Base-by-base conservation (phyloP, 2,113 vertebrate genomes). In the Asarcornis scutulata region DNA sequence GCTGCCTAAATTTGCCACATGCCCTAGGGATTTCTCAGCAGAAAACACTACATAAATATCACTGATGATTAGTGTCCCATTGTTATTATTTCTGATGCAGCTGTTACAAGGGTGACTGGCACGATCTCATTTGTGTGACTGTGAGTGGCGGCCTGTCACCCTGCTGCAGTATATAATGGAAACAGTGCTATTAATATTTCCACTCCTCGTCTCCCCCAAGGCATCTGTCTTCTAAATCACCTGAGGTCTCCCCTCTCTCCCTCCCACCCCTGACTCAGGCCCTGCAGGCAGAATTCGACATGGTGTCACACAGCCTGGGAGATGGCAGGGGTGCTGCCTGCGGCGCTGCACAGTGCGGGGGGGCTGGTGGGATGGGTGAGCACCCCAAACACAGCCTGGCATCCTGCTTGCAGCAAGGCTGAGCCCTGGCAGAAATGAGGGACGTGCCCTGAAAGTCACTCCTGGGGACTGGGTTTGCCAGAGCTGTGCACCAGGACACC, bases 61-160 rank as follows among this genome's bases (percentile, higher is more conserved):
- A 83, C 60, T 23, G 66, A 58, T 81, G 91, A 88, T 87, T 73
- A 71, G 75, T 85, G 94, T 92, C 90, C 95, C 48, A 11, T 64
- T 40, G 92, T 93, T 83, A 96, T 96, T 80, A 96, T 95, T 97
- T 94, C 96, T 84, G 31, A 91, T 83, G 96, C 25, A 44, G 92
- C 86, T 91, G 96, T 63, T 94, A 69, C 91, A 83, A 92, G 96
- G 79, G 84, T 97, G 97, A 95, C 67, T 89, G 96, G 93, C 74
- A 90, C 1, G 7, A n/a, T 88, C 96, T 96, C 97, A 92, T 97
- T 97, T 96, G 84, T 34, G 60, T 36, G 50, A 75, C 18, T 15
- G 88, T 96, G 97, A 97, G 86, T 96, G 97, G 97, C 96, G 97
- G 95, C 77, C 97, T 96, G 97, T 97, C 97, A 97, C 95, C 93